Evolutionary conservation across 2,888 invertebrate genomes (phyloP).

Genomic region (Ditylenchus weischeri): DNA sequence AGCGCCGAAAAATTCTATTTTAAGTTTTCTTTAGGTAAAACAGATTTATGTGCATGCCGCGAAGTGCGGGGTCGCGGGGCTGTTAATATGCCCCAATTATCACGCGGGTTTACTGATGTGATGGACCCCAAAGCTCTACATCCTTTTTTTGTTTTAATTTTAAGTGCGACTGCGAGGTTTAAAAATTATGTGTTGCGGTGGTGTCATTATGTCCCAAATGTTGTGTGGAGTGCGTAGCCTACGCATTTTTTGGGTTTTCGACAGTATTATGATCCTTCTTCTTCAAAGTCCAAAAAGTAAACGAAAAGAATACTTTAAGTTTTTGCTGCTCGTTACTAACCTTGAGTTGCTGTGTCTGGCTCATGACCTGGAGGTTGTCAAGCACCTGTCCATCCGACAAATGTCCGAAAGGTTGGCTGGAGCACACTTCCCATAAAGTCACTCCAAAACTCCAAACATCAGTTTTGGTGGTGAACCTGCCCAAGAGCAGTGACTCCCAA

Average conservation of each 20-base stretch:
- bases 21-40: no score
- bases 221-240: no score
- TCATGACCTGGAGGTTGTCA: conserved; percentile 67
- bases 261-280: neutral
- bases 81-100: neutral
- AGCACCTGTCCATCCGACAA: conserved; percentile 76
- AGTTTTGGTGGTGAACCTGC: conserved; percentile 78
- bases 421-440: conserved; percentile 80
- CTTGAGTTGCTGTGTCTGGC: conserved; percentile 17
- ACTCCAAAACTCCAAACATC: conserved; percentile 91
- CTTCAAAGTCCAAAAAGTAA: no score
- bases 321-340: neutral
- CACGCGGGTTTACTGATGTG: neutral
- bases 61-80: no score
- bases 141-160: no score
- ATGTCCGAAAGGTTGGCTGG: conserved; percentile 75
- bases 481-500: conserved; percentile 62
- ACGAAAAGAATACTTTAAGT: no score
- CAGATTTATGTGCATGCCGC: neutral
- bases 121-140: no score
- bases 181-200: neutral
- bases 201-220: neutral
- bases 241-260: neutral
- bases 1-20: no score
- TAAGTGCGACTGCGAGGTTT: no score